Percentiles rank a stretch among this genome's conserved stretches.
Evolutionary conservation across 2,797 vertebrate genomes (phyloP).

Genomic region (Odontamblyopus rebecca): DNA sequence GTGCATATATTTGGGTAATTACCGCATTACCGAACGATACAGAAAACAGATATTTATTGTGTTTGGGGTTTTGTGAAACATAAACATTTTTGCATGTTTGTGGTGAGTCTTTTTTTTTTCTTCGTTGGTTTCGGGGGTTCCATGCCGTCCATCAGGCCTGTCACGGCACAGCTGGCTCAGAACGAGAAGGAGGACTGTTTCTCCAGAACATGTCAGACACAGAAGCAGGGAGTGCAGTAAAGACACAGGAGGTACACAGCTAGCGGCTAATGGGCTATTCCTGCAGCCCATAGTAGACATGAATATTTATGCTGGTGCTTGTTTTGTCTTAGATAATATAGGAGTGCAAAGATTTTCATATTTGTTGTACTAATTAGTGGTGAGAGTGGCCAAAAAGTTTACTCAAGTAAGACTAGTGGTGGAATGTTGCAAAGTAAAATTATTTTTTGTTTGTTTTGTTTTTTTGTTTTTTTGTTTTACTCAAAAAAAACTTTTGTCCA

Average conservation of each 20-base stretch:
- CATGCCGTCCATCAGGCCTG: conserved; percentile 49
- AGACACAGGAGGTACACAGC: conserved; percentile 17
- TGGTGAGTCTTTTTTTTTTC: conserved; percentile 13
- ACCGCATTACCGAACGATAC: not conserved
- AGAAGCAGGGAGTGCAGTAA: conserved; percentile 43
- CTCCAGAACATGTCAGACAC: conserved; percentile 23
- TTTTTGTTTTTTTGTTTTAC: no score
- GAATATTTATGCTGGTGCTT: conserved; percentile 18
- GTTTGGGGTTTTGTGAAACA: conserved; percentile 3
- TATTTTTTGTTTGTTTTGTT: no score
- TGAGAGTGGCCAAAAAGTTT: no score
- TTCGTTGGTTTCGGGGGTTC: conserved; percentile 18
- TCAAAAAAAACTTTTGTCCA: no score
- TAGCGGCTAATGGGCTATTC: conserved; percentile 18
- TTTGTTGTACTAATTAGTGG: not conserved
- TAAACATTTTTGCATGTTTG: conserved; percentile 13
- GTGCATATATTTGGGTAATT: not conserved
- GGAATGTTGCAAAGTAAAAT: no score
- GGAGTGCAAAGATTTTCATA: not conserved
- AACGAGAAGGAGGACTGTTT: conserved; percentile 10
- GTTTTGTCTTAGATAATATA: conserved; percentile 5
- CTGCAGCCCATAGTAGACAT: not conserved
- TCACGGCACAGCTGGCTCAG: conserved; percentile 28
- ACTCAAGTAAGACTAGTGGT: no score
- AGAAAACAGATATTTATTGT: not conserved